Evolutionary conservation across 1,140 invertebrate species (phyloP), one percentile per base, ranked within the genome.

Genomic region (Vanessa atalanta): DNA sequence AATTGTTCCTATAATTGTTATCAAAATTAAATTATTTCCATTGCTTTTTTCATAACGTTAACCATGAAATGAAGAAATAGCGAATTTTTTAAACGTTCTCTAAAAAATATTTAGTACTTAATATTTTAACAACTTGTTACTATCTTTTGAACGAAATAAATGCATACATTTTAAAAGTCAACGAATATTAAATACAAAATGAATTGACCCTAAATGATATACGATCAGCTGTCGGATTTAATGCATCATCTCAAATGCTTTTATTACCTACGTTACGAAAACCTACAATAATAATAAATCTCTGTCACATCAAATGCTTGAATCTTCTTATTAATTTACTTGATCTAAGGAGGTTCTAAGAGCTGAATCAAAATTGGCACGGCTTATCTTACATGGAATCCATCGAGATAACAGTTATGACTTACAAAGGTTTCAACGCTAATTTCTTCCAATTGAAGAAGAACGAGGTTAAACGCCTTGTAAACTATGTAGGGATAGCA

Each of bases 311-410:
- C 83, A 79, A 80, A 81, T 70, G 64, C 72, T 65, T 75, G 77
- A 79, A 84, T 75, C 83, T 86, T 69, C 65, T 78, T 85, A 83
- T 87, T 87, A 88, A 89, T 85, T 86, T 83, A 87, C 78, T 78
- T 72, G 72, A 73, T 69, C 73, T 66, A 70, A 73, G 55, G 66
- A 51, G 78, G 76, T 76, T 78, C 67, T 74, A 77, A 72, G 79
- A 77, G 75, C 77, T 78, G 79, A 80, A 77, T 84, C 81, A 83
- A 84, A 88, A 86, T 87, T 89, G 86, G 86, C 83, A 85, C 79
- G 78, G 83, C 82, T 85, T 88, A 85, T 86, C 88, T 83, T 78
- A 69, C 55, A 81, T 65, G 63, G 76, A 66, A 76, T 63, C 47
- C 66, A 67, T 79, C 50, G 50, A 57, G 84, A 84, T 85, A 87